Conservation (phyloP, 1,140 invertebrate genomes). For the Araneus ventricosus region DNA sequence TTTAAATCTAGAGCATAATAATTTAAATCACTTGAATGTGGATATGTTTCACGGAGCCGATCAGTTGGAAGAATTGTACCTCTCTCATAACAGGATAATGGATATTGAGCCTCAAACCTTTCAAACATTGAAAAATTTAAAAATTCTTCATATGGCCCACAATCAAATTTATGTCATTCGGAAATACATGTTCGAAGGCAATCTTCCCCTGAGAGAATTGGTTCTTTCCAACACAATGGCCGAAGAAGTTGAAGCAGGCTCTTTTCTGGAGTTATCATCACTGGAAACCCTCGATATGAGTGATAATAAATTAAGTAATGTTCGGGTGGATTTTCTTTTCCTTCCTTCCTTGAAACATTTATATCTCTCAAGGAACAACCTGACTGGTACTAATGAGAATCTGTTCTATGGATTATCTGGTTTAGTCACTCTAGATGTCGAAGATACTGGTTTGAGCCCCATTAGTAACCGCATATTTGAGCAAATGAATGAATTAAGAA, state of each 20-base stretch:
- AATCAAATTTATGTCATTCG: slow-evolving; percentile 81
- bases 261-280: slow-evolving; percentile 85
- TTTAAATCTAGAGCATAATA: slow-evolving; percentile 79
- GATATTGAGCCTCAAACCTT: slow-evolving; percentile 83
- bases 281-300: slow-evolving; percentile 87
- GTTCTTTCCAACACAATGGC: slow-evolving; percentile 85
- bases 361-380: slow-evolving; percentile 85
- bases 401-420: slow-evolving; percentile 77
- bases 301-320: slow-evolving; percentile 85
- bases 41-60: slow-evolving; percentile 84
- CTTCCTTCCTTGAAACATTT: slow-evolving; percentile 79
- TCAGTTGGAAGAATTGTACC: slow-evolving; percentile 85
- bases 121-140: slow-evolving; percentile 83
- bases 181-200: slow-evolving; percentile 83
- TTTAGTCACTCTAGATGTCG: slow-evolving; percentile 55
- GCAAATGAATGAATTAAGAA: slow-evolving; percentile 84
- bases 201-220: slow-evolving; percentile 83
- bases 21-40: slow-evolving; percentile 78
- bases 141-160: slow-evolving; percentile 84
- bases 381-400: slow-evolving; percentile 76
- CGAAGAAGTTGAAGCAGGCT: slow-evolving; percentile 83
- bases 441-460: slow-evolving; percentile 69
- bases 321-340: slow-evolving; percentile 74
- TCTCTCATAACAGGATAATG: slow-evolving; percentile 83
- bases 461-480: slow-evolving; percentile 76